Evolutionary conservation across 2,113 vertebrate species (phyloP).

Genomic region (Ellobius talpinus): DNA sequence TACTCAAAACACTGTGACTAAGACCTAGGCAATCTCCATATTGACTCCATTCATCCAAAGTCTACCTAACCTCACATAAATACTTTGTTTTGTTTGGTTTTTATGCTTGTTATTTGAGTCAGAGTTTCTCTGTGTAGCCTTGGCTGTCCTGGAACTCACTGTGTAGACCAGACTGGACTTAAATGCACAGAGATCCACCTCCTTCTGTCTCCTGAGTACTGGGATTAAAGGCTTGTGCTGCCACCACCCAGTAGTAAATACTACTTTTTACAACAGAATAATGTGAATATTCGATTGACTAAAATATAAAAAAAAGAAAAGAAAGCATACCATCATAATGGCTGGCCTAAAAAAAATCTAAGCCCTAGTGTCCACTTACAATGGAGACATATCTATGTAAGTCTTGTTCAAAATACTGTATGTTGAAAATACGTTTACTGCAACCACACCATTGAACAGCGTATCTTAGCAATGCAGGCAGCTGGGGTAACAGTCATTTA

Average conservation of each 20-base stretch:
- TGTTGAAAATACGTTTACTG: not conserved
- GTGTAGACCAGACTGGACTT: not conserved
- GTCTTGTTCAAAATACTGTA: not conserved
- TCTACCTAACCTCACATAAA: not conserved
- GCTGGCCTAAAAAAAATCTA: not conserved
- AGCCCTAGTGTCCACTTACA: not conserved
- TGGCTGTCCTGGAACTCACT: not conserved
- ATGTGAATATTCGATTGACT: not conserved
- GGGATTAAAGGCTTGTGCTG: not conserved
- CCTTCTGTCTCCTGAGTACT: not conserved
- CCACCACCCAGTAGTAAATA: not conserved
- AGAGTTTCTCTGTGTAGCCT: not conserved
- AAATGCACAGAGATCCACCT: not conserved
- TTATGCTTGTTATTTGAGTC: not conserved
- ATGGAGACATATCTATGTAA: not conserved
- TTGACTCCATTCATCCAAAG: not conserved
- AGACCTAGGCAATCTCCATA: not conserved
- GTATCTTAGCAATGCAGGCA: not conserved
- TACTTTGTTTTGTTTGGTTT: not conserved
- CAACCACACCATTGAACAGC: not conserved
- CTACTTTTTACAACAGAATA: constrained; percentile 5
- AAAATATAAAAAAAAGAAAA: not conserved
- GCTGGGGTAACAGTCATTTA: not conserved
- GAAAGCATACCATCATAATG: not conserved
- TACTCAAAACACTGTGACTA: constrained; percentile 14